Percentiles rank a stretch among this genome's conserved stretches.
These are phyloP conservation scores for Meandrina meandrites DNA, from an alignment of 92 coral and sea anemone genomes.

Conservation along the genomic window DNA sequence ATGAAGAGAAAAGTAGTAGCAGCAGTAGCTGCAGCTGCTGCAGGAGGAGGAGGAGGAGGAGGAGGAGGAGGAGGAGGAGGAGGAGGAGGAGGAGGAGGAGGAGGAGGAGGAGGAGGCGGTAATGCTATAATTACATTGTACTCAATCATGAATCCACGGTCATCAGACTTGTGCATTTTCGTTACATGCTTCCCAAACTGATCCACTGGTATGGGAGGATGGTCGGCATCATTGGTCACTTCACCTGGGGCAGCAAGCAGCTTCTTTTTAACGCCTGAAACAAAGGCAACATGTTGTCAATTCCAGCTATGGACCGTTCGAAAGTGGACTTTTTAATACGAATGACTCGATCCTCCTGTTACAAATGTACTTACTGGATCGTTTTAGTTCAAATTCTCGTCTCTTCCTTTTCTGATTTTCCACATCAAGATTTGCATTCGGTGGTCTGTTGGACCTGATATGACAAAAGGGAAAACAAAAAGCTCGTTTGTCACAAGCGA, in stretches of 20 bases:
- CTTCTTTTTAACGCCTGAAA: slow-evolving; percentile 66
- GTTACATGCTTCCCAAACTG: slow-evolving; percentile 93
- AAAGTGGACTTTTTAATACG: slow-evolving; percentile 20
- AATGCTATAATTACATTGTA: slow-evolving; percentile 75
- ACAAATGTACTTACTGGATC: slow-evolving; percentile 79
- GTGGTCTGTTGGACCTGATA: slow-evolving; percentile 69
- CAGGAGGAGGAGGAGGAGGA: neutral
- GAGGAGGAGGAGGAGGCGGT: neutral
- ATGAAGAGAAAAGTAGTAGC: too few relatives aligned
- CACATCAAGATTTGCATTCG: slow-evolving; percentile 75
- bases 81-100: neutral
- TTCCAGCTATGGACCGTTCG: neutral
- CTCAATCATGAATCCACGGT: slow-evolving; percentile 97
- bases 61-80: neutral
- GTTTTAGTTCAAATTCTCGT: slow-evolving; percentile 61
- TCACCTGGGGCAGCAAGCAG: slow-evolving; percentile 79
- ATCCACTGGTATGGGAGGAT: slow-evolving; percentile 80
- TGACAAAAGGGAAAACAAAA: neutral
- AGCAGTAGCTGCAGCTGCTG: too few relatives aligned
- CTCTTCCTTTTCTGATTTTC: slow-evolving; percentile 71
- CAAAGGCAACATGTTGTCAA: neutral
- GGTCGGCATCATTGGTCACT: slow-evolving; percentile 83
- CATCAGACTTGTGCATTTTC: slow-evolving; percentile 97
- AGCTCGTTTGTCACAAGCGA: neutral
- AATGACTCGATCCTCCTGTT: neutral